These are phyloP conservation scores for Pocota personata DNA, from an alignment of 2,888 invertebrate genomes.

Conservation along the genomic window DNA sequence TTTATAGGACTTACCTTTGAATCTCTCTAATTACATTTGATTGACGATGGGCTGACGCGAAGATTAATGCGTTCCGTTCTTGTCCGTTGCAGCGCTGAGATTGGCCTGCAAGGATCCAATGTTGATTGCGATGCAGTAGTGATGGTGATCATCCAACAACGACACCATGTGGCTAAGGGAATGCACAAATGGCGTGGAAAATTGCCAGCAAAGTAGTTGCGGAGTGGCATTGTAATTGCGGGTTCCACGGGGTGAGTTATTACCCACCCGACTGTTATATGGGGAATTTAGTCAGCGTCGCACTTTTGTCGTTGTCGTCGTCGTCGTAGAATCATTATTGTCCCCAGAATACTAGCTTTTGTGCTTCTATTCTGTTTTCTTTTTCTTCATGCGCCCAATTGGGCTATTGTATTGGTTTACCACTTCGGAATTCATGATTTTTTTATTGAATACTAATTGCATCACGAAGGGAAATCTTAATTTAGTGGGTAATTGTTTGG, in stretches of 20 bases:
- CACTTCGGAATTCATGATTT: conserved; percentile 9
- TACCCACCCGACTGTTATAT: conserved; percentile 19
- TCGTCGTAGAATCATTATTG: neutral
- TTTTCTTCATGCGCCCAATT: neutral
- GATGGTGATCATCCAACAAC: conserved; percentile 43
- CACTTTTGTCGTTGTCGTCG: neutral
- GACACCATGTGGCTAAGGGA: conserved; percentile 58
- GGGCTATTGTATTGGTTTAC: conserved; percentile 9
- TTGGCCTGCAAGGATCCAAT: conserved; percentile 41
- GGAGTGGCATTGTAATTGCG: conserved; percentile 34
- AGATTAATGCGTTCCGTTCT: conserved; percentile 65
- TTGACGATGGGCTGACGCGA: conserved; percentile 63
- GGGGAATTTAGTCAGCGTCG: conserved; percentile 17
- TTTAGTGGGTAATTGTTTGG: conserved; percentile 21
- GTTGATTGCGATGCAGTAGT: conserved; percentile 24
- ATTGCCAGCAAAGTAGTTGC: conserved; percentile 45
- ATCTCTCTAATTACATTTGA: conserved; percentile 68
- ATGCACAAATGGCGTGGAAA: conserved; percentile 70
- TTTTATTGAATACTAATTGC: conserved; percentile 55
- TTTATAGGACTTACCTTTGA: conserved; percentile 52
- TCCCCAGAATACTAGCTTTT: neutral
- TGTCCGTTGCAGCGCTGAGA: conserved; percentile 32
- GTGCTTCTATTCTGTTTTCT: neutral
- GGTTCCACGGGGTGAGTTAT: conserved; percentile 40
- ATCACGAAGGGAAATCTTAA: conserved; percentile 19